Evolutionary conservation across 2,888 invertebrate genomes (phyloP).

Genomic region (Himalopsyche japonica): DNA sequence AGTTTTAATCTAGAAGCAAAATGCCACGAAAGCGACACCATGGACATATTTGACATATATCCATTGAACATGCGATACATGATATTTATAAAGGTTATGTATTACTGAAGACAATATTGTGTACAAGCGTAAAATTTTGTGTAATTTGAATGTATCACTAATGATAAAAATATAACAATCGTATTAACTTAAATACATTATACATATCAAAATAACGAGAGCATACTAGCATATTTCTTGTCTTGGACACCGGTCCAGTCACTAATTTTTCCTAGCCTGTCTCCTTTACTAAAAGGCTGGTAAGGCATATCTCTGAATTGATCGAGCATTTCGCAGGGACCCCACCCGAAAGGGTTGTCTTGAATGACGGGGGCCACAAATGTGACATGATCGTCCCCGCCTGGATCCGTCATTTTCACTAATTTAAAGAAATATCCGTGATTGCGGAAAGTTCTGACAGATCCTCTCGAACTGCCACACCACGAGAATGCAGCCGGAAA

Average conservation of each 20-base stretch:
- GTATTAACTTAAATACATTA: background rate
- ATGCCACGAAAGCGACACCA: too few relatives aligned
- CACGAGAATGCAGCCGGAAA: slow-evolving; percentile 32
- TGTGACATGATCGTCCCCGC: slow-evolving; percentile 50
- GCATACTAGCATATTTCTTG: slow-evolving; percentile 88
- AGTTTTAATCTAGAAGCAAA: too few relatives aligned
- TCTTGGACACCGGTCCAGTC: slow-evolving; percentile 98
- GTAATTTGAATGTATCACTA: background rate
- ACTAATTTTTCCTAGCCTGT: slow-evolving; percentile 97
- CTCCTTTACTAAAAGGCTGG: slow-evolving; percentile 98
- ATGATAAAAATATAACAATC: background rate
- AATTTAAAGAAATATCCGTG: slow-evolving; percentile 2
- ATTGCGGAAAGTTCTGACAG: slow-evolving; percentile 7
- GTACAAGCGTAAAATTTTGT: background rate
- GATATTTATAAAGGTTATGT: slow-evolving; percentile 23
- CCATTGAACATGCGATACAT: too few relatives aligned
- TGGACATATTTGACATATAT: too few relatives aligned
- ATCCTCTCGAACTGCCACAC: slow-evolving; percentile 32
- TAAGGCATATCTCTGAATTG: slow-evolving; percentile 97
- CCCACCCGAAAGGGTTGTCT: slow-evolving; percentile 93
- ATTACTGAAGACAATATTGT: background rate
- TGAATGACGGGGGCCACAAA: slow-evolving; percentile 77
- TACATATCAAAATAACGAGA: background rate
- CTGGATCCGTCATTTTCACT: slow-evolving; percentile 23
- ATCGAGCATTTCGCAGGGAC: slow-evolving; percentile 92